Base-by-base conservation (phyloP, 2,888 invertebrate genomes). In the Oasisia sp. region DNA sequence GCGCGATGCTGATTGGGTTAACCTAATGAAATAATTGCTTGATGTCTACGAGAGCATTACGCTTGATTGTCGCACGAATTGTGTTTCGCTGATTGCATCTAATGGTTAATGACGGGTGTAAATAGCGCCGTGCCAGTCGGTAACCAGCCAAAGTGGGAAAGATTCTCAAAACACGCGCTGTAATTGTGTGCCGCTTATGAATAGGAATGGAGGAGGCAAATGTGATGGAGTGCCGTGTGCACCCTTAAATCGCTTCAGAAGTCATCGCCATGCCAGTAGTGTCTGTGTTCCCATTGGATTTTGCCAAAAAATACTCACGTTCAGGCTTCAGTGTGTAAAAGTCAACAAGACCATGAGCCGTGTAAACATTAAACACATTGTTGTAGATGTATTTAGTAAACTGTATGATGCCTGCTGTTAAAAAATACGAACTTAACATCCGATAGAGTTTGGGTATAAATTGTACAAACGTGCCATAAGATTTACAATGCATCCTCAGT, bases 11-110 rank as follows among this genome's bases (percentile, higher is more conserved):
- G 74, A 74, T 74, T 74, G 74, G 74, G 74, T 74, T 74, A 27
- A n/a, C 74, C 74, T 74, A 74, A 74, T 74, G 74, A 74, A 74
- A 74, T 74, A 74, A 74, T 74, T 74, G 74, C 74, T 74, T 74
- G 74, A 74, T 74, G 74, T 74, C 74, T 74, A 74, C 74, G 27
- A 74, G 74, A 74, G 74, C 74, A 74, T 74, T 74, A 74, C 74
- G 19, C 27, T 19, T 74, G 74, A 74, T 74, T 74, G 74, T 74
- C 74, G 27, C 74, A 74, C n/a, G 74, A 74, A 74, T 74, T 74
- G 74, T 74, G 74, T 74, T 19, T 27, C 74, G 27, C n/a, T 74
- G 74, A 74, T 74, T 74, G 74, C 74, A 5, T 74, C 74, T 74
- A 74, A 19, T 74, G 27, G 74, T 74, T 74, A 74, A 74, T 74